Evolutionary conservation across 92 coral and sea anemone species (phyloP).

Genomic region (Pocillopora grandis): DNA sequence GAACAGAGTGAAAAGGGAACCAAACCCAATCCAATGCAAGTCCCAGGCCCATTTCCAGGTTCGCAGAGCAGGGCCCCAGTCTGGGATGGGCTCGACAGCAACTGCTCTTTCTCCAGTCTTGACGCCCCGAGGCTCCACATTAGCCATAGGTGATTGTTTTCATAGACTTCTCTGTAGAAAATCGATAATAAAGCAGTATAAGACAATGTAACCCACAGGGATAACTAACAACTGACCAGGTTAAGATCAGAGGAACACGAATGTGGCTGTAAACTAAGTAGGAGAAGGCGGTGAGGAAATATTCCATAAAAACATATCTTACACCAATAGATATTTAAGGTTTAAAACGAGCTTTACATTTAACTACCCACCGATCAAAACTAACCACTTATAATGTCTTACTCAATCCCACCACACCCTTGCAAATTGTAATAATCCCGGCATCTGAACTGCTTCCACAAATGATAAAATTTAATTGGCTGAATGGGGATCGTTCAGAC

Average conservation of each 20-base stretch:
- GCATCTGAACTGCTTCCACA: too few relatives aligned
- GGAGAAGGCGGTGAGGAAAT: too few relatives aligned
- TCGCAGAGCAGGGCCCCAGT: constrained; percentile 66
- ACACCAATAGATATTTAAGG: too few relatives aligned
- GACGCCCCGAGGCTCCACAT: neutral
- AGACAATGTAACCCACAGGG: neutral
- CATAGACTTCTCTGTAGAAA: neutral
- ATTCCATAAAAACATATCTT: too few relatives aligned
- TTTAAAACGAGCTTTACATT: too few relatives aligned
- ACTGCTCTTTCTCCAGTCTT: neutral
- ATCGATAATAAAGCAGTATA: neutral
- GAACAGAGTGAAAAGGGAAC: constrained; percentile 56
- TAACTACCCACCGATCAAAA: too few relatives aligned
- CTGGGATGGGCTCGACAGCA: constrained; percentile 75
- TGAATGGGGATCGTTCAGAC: too few relatives aligned
- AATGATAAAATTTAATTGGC: too few relatives aligned
- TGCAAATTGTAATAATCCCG: too few relatives aligned
- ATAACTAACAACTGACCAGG: neutral
- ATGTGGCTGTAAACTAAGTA: too few relatives aligned
- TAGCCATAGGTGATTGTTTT: neutral
- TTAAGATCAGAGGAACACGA: neutral
- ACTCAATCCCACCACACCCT: too few relatives aligned
- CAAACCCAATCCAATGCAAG: constrained; percentile 80
- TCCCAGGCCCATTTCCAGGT: constrained; percentile 87
- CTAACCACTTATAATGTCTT: too few relatives aligned